phyloP scores from a whole-genome alignment of 2,113 vertebrate species.

The Astatotilapia flaviijosephi region DNA sequence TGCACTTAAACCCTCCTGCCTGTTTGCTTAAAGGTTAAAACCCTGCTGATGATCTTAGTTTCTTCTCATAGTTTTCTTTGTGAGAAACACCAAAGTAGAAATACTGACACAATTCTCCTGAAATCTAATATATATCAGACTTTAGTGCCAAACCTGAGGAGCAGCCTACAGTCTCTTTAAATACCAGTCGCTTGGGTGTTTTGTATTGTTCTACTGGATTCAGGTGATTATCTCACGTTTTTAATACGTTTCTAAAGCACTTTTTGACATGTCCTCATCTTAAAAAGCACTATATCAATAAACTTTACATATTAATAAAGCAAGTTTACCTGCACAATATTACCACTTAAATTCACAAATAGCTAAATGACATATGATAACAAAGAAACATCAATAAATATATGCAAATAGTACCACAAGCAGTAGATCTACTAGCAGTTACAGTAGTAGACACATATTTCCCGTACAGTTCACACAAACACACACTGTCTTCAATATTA shows the following conservation, averaged over 20 bases:
- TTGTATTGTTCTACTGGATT: neutral
- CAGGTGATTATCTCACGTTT: fast-evolving
- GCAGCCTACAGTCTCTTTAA: neutral
- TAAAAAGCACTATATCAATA: neutral
- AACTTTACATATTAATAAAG: neutral
- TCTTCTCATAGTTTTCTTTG: neutral
- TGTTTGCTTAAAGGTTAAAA: neutral
- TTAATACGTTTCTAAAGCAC: neutral
- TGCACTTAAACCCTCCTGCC: neutral
- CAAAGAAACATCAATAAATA: neutral
- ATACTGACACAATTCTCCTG: neutral
- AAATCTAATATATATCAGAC: neutral
- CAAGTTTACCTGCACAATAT: neutral
- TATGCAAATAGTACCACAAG: neutral
- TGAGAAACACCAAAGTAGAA: neutral
- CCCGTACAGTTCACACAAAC: neutral
- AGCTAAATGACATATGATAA: neutral
- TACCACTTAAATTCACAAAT: neutral
- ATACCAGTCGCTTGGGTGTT: neutral
- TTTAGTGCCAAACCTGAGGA: neutral
- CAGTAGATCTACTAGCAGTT: neutral
- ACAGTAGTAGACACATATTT: neutral
- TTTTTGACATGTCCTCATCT: neutral
- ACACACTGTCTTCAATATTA: neutral
- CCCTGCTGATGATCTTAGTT: neutral